These are phyloP conservation scores for Rhabdomys dilectus DNA, from an alignment of 2,113 vertebrate species.

Conservation along the genomic window DNA sequence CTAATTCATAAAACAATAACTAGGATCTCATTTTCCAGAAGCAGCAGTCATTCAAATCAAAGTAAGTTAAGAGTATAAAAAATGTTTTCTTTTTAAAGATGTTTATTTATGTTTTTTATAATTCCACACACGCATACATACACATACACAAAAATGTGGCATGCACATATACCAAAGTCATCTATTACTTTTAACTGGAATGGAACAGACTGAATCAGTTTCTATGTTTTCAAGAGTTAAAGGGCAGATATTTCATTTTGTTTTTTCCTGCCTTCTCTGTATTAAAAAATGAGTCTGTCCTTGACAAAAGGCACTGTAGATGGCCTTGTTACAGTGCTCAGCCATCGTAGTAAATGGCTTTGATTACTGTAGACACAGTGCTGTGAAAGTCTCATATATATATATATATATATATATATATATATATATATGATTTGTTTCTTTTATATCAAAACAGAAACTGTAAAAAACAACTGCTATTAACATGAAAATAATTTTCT, in stretches of 20 bases:
- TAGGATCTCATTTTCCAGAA: slow-evolving; percentile 41
- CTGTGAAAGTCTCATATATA: not conserved
- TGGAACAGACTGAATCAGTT: slow-evolving; percentile 39
- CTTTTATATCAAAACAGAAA: slow-evolving; percentile 18
- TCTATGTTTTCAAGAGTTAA: slow-evolving; percentile 64
- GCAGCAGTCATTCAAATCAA: slow-evolving; percentile 43
- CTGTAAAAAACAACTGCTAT: not conserved
- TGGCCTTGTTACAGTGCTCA: not conserved
- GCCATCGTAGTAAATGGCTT: slow-evolving; percentile 29
- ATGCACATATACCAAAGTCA: slow-evolving; percentile 20
- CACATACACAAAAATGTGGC: too few species aligned
- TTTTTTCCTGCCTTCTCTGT: slow-evolving; percentile 18
- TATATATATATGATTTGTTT: not conserved
- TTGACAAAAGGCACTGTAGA: slow-evolving; percentile 19
- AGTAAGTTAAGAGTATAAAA: slow-evolving; percentile 11
- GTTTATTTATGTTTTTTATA: not conserved
- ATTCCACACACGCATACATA: not conserved
- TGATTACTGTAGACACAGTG: slow-evolving; percentile 36
- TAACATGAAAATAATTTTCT: not conserved
- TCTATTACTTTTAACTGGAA: slow-evolving; percentile 63
- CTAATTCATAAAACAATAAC: slow-evolving; percentile 6
- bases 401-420: too few species aligned
- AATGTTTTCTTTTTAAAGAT: not conserved
- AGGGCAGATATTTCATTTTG: slow-evolving; percentile 71
- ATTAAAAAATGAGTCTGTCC: slow-evolving; percentile 50